Evolutionary conservation across 2,888 invertebrate genomes (phyloP), one percentile per base, ranked within the genome.

Genomic region (Yponomeuta malinellus): DNA sequence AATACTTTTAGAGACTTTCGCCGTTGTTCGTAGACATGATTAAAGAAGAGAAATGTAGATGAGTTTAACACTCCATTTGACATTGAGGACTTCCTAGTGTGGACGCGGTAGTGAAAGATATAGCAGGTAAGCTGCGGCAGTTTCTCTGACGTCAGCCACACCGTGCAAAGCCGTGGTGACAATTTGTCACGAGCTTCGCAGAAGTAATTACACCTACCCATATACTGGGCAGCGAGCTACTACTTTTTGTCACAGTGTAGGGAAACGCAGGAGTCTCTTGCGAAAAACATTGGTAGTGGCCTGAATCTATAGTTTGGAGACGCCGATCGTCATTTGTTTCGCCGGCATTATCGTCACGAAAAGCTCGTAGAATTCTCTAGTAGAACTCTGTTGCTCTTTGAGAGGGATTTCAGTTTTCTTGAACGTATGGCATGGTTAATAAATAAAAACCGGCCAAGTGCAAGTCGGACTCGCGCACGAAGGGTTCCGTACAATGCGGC

Each of bases 21-120:
- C 43, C 5, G 43, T 8, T 43, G 43, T 43, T 8, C 43, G 43
- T 1, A 43, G 43, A 8, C 43, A 43, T 59, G 1, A 59, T 59
- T 59, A 59, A 59, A 59, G 15, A 15, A 59, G 31, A 65, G 65
- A 65, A 65, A 65, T 31, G 65, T 65, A 65, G 23, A 48, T 48
- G 68, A 23, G 48, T 68, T 43, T 43, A 48, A 43, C 33, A 68
- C 29, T 37, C 37, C 43, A 68, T 33, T 15, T 68, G 68, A 68
- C 68, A 68, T 43, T 68, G 68, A 68, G 37, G 68, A 68, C 68
- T 68, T 68, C 68, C 68, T 68, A 33, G 48, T 68, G 23, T 23
- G n/a, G 48, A 52, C 37, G 48, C 68, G 48, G 68, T 68, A 68
- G 68, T 48, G 68, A 52, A 68, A 68, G 31, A 68, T 48, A 48